Conservation (phyloP, 1,140 invertebrate species). For the Protaetia brevitarsis region DNA sequence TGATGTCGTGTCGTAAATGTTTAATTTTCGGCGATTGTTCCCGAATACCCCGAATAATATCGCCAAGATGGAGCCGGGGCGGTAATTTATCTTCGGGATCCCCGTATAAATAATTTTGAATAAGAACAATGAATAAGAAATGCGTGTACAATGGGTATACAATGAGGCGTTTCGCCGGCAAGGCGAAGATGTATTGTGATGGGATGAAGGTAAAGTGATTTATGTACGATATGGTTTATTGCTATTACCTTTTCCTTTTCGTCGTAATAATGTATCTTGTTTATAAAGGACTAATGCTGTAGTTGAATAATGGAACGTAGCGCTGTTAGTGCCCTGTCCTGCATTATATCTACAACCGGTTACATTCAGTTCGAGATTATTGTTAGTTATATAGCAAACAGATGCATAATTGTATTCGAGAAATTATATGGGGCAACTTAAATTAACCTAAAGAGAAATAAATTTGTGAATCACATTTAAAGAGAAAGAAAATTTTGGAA, state of each 20-base stretch:
- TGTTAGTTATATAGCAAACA: too few relatives aligned
- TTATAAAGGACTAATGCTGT: background rate
- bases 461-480: too few relatives aligned
- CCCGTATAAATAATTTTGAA: slow-evolving; percentile 17
- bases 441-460: too few relatives aligned
- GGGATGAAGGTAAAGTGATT: slow-evolving; percentile 8
- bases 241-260: slow-evolving; percentile 13
- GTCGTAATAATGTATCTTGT: background rate
- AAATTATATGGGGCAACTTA: too few relatives aligned
- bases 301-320: too few relatives aligned
- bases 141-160: slow-evolving; percentile 10
- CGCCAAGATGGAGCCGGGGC: background rate
- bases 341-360: too few relatives aligned
- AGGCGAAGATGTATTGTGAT: slow-evolving; percentile 15
- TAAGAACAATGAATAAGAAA: slow-evolving; percentile 18
- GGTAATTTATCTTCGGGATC: slow-evolving; percentile 4
- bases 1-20: too few relatives aligned
- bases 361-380: too few relatives aligned
- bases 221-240: slow-evolving; percentile 10
- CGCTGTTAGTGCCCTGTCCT: too few relatives aligned
- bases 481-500: too few relatives aligned
- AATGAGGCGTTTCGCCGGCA: background rate
- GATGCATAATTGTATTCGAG: too few relatives aligned
- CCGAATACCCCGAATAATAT: slow-evolving; percentile 11
- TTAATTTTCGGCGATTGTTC: slow-evolving; percentile 7